Conservation (phyloP, 2,888 invertebrate genomes). For the Eilema caniola region DNA sequence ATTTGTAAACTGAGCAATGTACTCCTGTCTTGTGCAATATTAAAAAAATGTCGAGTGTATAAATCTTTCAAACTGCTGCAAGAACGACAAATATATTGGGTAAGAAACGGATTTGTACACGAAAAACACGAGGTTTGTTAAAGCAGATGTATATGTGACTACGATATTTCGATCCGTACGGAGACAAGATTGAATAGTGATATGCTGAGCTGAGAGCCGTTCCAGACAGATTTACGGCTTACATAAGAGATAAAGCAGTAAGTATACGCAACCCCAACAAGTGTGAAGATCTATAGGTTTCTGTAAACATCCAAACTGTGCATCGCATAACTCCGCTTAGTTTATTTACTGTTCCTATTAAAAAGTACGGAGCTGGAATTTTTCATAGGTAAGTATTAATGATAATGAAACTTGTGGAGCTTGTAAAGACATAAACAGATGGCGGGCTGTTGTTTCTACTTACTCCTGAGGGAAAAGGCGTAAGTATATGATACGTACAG, state of each 20-base stretch:
- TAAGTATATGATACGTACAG: too few species aligned
- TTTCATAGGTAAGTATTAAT: background rate
- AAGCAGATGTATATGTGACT: slow-evolving; percentile 4
- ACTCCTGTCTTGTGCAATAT: background rate
- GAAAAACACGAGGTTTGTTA: slow-evolving; percentile 8
- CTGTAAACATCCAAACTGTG: background rate
- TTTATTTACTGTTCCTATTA: background rate
- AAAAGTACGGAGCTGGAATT: background rate
- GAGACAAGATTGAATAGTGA: slow-evolving; percentile 6
- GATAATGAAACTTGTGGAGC: too few species aligned
- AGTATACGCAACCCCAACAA: background rate
- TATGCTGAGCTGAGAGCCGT: background rate
- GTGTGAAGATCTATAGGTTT: slow-evolving; percentile 5
- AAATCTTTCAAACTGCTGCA: background rate
- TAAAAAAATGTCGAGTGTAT: background rate
- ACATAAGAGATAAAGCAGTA: slow-evolving; percentile 5
- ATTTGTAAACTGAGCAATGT: background rate
- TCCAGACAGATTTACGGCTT: slow-evolving; percentile 10
- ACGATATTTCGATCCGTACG: slow-evolving; percentile 5
- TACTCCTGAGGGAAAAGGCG: too few species aligned
- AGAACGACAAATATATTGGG: background rate
- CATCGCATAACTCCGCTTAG: background rate
- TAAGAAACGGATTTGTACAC: background rate
- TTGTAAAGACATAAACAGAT: too few species aligned
- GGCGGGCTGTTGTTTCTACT: too few species aligned